Base-by-base conservation (phyloP, 2,797 vertebrate species). In the Halcyon smyrnensis region DNA sequence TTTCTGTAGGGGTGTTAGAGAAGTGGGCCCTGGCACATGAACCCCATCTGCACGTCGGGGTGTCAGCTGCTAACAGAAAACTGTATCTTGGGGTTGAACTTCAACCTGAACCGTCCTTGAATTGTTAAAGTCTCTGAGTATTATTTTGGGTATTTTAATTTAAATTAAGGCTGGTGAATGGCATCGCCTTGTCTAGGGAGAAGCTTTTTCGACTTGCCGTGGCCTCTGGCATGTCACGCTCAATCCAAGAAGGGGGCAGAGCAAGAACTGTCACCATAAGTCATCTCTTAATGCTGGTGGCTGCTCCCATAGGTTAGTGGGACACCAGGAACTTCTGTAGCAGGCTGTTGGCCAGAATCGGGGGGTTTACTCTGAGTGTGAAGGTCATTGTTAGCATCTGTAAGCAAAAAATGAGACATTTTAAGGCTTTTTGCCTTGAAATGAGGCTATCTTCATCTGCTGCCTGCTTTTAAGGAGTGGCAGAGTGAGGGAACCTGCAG, bases 341-440 rank as follows among this genome's bases (percentile, higher is more conserved):
- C 62, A 12, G 53, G 57, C 54, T n/a, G 6, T 19, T 7, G 4
- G 79, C 36, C 68, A 5, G 36, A 6, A 15, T 0, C 3, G 0
- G 24, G 14, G 36, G 12, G 18, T 28, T 56, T 23, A 5, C 17
- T 3, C 5, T 0, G 15, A 37, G 8, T 1, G 1, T 27, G 19
- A 87, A 94, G 92, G 77, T 94, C 83, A 21, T 1, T 20, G 24
- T 1, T 71, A 68, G 74, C 90, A 81, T 91, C 97, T 87, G 14
- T 8, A n/a, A 36, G 15, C 84, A 28, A 71, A 84, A 57, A 90
- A 82, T 2, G 2, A 70, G 12, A 3, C 41, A 4, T 69, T 76
- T 90, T 8, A 12, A 60, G 53, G 4, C 30, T 41, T 41, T 77
- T 87, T 30, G 16, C 34, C 2, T 37, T 34, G 10, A 69, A 36